These are phyloP conservation scores for Panopea generosa DNA, from an alignment of 2,888 invertebrate genomes.

Conservation along the genomic window DNA sequence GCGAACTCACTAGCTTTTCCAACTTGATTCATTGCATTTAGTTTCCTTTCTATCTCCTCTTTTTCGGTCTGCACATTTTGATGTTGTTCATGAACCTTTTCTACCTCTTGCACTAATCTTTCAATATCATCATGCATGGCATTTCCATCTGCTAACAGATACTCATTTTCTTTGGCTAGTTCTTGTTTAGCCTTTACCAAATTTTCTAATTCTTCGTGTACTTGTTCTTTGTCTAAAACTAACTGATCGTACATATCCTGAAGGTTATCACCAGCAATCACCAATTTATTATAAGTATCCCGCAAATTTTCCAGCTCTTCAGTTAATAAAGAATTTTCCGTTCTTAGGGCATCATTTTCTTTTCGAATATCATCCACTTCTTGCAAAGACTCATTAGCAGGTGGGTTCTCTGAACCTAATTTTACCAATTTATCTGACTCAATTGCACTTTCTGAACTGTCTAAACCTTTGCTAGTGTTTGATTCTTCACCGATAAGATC, in stretches of 20 bases:
- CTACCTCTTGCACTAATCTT: constrained; percentile 77
- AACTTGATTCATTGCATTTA: constrained; percentile 67
- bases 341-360: constrained; percentile 57
- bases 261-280: constrained; percentile 79
- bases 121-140: constrained; percentile 79
- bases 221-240: constrained; percentile 71
- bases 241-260: constrained; percentile 75
- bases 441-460: constrained; percentile 37
- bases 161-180: constrained; percentile 77
- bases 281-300: constrained; percentile 70
- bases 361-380: constrained; percentile 55
- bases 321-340: constrained; percentile 63
- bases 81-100: constrained; percentile 77
- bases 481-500: background rate
- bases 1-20: constrained; percentile 78
- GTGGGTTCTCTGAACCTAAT: constrained; percentile 32
- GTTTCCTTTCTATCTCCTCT: constrained; percentile 73
- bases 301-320: constrained; percentile 73
- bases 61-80: constrained; percentile 68
- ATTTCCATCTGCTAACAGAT: constrained; percentile 76
- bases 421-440: constrained; percentile 26
- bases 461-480: constrained; percentile 1
- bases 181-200: constrained; percentile 67
- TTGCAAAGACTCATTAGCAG: constrained; percentile 24
- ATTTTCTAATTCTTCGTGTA: constrained; percentile 67